phyloP scores from a whole-genome alignment of 2,113 vertebrate genomes.

The Dolichotis patagonum region DNA sequence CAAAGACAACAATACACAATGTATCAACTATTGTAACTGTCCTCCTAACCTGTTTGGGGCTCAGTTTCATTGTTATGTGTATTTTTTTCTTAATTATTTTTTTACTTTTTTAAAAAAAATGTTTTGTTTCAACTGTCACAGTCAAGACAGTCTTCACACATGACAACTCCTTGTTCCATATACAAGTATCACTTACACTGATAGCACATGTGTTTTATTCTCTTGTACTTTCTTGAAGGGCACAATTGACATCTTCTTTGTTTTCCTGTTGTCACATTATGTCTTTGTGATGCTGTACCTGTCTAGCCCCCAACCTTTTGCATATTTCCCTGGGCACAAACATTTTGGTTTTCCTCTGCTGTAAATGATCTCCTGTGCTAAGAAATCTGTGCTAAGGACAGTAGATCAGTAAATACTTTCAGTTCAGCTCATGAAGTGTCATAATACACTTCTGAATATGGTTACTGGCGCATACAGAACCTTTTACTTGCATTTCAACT shows the following conservation, averaged over 20 bases:
- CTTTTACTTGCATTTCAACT: neutral
- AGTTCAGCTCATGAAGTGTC: neutral
- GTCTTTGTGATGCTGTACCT: neutral
- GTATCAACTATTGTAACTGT: no score
- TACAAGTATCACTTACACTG: neutral
- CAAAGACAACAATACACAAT: no score
- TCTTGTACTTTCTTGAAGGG: neutral
- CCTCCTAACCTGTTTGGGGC: no score
- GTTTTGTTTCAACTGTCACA: neutral
- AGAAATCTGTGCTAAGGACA: neutral
- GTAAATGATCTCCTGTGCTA: neutral
- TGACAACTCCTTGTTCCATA: neutral
- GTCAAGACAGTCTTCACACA: neutral
- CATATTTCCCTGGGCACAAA: neutral
- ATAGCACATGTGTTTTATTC: neutral
- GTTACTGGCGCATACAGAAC: neutral
- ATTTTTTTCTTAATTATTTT: no score
- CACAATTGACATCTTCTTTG: neutral
- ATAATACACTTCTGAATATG: neutral
- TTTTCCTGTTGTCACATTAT: neutral
- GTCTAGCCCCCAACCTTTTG: neutral
- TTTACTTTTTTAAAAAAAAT: no score
- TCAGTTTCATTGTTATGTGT: no score
- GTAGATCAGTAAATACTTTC: neutral
- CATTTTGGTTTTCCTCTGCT: neutral